These are phyloP conservation scores for Quiscalus mexicanus DNA, from an alignment of 2,113 vertebrate species.

Conservation along the genomic window DNA sequence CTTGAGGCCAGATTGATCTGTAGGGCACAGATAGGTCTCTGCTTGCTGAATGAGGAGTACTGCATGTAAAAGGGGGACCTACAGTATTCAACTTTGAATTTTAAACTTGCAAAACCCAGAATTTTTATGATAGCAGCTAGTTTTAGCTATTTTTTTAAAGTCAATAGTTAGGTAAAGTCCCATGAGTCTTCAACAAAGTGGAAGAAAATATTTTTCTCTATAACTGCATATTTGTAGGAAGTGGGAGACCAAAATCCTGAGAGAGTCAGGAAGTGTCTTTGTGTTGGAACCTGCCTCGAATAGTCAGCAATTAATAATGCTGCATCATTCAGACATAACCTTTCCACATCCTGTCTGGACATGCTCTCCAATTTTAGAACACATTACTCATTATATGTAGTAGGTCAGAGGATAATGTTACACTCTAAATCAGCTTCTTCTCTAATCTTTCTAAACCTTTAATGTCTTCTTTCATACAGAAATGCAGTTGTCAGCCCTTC, in stretches of 20 bases:
- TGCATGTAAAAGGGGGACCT: background rate
- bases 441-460: background rate
- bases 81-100: background rate
- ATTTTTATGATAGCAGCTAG: background rate
- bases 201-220: background rate
- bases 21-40: background rate
- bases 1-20: background rate
- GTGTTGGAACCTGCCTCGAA: background rate
- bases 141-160: background rate
- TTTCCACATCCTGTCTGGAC: slow-evolving; percentile 3
- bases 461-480: background rate
- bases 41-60: background rate
- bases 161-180: background rate
- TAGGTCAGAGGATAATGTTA: slow-evolving; percentile 34
- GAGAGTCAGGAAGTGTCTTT: background rate
- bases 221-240: background rate
- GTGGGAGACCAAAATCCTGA: background rate
- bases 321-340: background rate
- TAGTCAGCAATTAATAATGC: background rate
- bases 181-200: background rate
- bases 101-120: background rate
- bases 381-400: background rate
- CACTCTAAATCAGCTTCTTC: background rate
- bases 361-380: background rate
- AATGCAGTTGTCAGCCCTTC: background rate